Evolutionary conservation across 2,113 vertebrate species (phyloP), one percentile per base, ranked within the genome.

Genomic region (Chaenogobius annularis): DNA sequence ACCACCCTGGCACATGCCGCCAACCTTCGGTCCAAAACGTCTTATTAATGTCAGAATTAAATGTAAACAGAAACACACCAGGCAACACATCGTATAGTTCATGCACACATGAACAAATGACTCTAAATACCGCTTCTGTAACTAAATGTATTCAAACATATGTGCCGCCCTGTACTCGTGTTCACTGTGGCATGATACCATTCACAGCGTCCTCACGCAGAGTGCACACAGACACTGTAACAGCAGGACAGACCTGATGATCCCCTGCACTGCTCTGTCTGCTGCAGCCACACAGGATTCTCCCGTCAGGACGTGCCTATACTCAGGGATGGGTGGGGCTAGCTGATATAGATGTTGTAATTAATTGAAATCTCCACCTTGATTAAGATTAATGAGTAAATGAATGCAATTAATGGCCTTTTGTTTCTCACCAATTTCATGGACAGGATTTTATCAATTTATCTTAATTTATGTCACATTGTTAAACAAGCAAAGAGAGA

Each of bases 91-190:
- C 62, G 35, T 37, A 58, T 50, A 37, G 66, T 59, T 83, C 61
- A 78, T 40, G 64, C 63, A 65, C 71, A 74, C 23, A 46, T 77
- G 82, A 67, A 68, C 75, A 77, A 19, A 15, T 74, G 37, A 56
- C 62, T 76, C 72, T 61, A 82, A 76, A 82, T 65, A 79, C 62
- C 44, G n/a, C 48, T 31, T 31, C 50, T 70, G 46, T 50, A 71
- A 69, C 64, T 20, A 47, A 48, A 74, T 70, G 52, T 47, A 54
- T 15, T 73, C 31, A 19, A 44, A 62, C 55, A 81, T 23, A 62
- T 64, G 70, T 80, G 66, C 37, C 50, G 26, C 61, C 9, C 68
- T 68, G 47, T 12, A 22, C 40, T 46, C 66, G 68, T 56, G 72
- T 78, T 58, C 40, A 35, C 23, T 61, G 58, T 61, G 58, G 26